Evolutionary conservation across 2,797 vertebrate species (phyloP).

Genomic region (Salarias fasciatus): DNA sequence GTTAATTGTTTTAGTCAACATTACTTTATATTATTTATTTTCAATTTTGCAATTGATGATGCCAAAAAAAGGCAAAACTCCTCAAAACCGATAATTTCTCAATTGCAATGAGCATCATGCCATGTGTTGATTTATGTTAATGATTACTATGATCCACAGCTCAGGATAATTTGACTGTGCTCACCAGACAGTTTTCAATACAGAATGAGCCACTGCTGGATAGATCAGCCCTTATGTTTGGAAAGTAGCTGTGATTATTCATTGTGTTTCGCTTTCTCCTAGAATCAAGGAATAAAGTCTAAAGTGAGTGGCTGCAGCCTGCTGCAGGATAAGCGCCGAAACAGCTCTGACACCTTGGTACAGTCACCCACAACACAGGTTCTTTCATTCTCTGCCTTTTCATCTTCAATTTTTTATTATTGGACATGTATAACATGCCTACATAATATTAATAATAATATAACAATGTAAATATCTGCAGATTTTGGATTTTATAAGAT

Average conservation of each 20-base stretch:
- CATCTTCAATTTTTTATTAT: not conserved
- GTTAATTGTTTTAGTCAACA: no score
- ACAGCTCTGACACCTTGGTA: conserved; percentile 39
- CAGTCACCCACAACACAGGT: conserved; percentile 54
- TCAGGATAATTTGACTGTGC: no score
- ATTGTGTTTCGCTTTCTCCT: conserved; percentile 18
- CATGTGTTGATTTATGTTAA: no score
- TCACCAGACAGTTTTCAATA: not conserved
- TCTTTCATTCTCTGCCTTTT: conserved; percentile 1
- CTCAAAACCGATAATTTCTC: no score
- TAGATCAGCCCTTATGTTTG: conserved; percentile 28
- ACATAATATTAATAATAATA: no score
- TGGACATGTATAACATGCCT: no score
- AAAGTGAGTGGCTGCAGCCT: conserved; percentile 13
- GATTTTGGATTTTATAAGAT: conserved; percentile 8
- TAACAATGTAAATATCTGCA: not conserved
- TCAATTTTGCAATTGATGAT: no score
- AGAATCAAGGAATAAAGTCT: no score
- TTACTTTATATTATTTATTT: no score
- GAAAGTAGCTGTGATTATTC: conserved; percentile 19
- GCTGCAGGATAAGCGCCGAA: conserved; percentile 66
- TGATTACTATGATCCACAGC: no score
- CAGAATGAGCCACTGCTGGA: not conserved
- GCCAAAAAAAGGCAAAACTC: no score
- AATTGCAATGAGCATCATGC: no score